phyloP scores from a whole-genome alignment of 1,140 invertebrate species.

The Trissolcus basalis region DNA sequence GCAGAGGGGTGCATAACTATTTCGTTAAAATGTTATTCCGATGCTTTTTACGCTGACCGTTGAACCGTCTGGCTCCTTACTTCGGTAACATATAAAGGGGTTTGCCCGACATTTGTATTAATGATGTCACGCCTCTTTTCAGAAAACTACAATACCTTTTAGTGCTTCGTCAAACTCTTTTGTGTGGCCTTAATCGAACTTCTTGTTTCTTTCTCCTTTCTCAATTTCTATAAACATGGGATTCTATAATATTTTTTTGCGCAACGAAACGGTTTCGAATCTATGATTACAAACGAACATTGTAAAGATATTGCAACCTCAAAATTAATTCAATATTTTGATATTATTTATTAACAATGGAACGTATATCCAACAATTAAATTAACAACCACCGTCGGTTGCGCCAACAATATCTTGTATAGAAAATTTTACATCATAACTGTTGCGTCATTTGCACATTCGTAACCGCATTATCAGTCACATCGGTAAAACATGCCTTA shows the following conservation, averaged over 20 bases:
- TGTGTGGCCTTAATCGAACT: background rate
- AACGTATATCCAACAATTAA: no score
- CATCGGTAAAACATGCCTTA: constrained; percentile 9
- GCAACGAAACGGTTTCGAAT: no score
- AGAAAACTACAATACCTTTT: constrained; percentile 11
- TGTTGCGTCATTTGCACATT: constrained; percentile 1
- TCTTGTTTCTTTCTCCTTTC: background rate
- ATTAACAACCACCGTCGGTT: no score
- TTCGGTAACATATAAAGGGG: constrained; percentile 32
- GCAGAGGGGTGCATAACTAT: constrained; percentile 70
- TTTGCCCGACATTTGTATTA: constrained; percentile 23
- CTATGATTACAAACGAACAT: no score
- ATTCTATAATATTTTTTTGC: no score
- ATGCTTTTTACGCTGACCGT: constrained; percentile 63
- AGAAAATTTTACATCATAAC: constrained; percentile 3
- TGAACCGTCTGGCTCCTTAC: constrained; percentile 60
- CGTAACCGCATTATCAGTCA: background rate
- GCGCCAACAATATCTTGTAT: background rate
- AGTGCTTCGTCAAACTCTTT: constrained; percentile 2
- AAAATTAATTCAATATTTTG: no score
- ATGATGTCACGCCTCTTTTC: constrained; percentile 33
- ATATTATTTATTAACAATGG: no score
- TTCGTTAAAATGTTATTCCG: constrained; percentile 56
- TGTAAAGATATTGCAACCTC: no score
- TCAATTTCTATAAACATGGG: no score